Evolutionary conservation across 1,140 invertebrate species (phyloP), one percentile per base, ranked within the genome.

Genomic region (Drosophila jambulina): DNA sequence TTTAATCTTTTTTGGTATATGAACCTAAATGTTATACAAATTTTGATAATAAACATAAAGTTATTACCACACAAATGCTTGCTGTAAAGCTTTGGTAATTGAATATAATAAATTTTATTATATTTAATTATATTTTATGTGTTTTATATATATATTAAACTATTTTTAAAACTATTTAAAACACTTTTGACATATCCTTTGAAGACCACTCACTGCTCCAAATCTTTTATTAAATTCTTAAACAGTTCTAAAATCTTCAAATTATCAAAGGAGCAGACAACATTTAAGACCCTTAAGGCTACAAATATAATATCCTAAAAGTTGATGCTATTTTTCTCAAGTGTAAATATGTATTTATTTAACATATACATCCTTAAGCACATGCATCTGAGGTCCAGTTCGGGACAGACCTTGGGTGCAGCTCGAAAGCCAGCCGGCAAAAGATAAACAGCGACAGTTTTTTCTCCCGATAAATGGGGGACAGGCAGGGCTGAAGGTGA

Each of bases 361-460:
- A 32, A 25, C 27, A 42, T 65, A 69, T 67, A 42, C 42, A 17
- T 48, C 7, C 17, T 25, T 25, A 51, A 51, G 46, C 65, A 34
- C 34, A 63, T 70, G 67, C 63, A 68, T 45, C 48, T 40, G 68
- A 46, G 67, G 69, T 72, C 69, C 69, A 72, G 69, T 72, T 72
- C 23, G 45, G 53, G 36, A 6, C 67, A 72, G 69, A 59, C 69
- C 69, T 72, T 71, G 65, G 65, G 15, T 58, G 69, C 65, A 70
- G 40, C 49, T 72, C 68, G 65, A 72, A 69, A 60, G 67, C 36
- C 67, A 71, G 45, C 67, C 45, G 67, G 69, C 67, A 61, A 78
- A 70, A 82, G 84, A 87, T 87, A 88, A 88, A 87, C 77, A 88
- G 83, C 71, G 80, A 87, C 83, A 83, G 76, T 86, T 88, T 86